Evolutionary conservation across 2,888 invertebrate genomes (phyloP), one percentile per base, ranked within the genome.

Genomic region (Archaeoteleia sp.): DNA sequence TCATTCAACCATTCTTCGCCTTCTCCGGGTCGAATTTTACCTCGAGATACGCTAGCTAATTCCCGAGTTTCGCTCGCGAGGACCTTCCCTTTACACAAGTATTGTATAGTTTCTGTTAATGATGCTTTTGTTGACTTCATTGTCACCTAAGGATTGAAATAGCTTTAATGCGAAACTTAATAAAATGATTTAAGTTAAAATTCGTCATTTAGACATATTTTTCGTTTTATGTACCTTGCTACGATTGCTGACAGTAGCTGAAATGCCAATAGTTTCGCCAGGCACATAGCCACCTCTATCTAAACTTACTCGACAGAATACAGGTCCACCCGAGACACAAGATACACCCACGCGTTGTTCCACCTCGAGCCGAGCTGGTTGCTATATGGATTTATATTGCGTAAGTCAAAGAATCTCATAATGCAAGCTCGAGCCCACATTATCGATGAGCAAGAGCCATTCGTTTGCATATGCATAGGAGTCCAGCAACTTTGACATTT

Each of bases 261-360:
- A 92, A 74, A 97, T 91, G 76, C 91, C 90, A 84, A 97, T 93
- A 81, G 93, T 95, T 87, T 97, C 96, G 1, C 97, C 97, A 8
- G 97, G 96, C 65, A 97, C 96, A 87, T 95, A 98, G 13, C 97
- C 97, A 58, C 95, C 95, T 80, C 96, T 91, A 87, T 96, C 95
- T 70, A 97, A 87, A 67, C 93, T 89, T 67, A 97, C 95, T 79
- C 93, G 90, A 82, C 96, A 96, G 46, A 92, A 88, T 39, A 97
- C 94, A 5, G 93, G 90, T 42, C 97, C 97, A 35, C 95, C 93
- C 72, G 94, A 93, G 72, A 95, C 92, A 83, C 96, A 96, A 32
- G 93, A 93, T 75, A 95, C 92, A 54, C 96, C 96, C 75, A 96
- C 89, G 77, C 92, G 92, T 87, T 96, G 96, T 83, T 96, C 96